Percentiles rank a stretch among this genome's conserved stretches.
phyloP scores from a whole-genome alignment of 1,140 invertebrate species.

The Wasmannia auropunctata region DNA sequence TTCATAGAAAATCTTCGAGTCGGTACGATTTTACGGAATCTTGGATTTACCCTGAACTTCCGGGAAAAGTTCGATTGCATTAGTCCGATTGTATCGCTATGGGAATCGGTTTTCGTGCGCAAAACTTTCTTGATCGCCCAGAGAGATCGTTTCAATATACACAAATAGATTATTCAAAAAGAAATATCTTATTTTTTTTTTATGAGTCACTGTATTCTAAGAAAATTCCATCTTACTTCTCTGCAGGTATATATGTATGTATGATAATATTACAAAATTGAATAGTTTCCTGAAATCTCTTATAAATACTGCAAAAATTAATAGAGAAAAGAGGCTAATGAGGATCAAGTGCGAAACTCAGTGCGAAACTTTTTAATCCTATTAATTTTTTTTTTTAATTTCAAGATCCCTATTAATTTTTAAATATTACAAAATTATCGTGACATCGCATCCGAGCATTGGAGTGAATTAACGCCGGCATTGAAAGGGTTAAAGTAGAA shows the following conservation, averaged over 20 bases:
- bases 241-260: too few relatives aligned
- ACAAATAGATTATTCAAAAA: neutral
- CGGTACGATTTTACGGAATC: constrained; percentile 40
- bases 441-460: neutral
- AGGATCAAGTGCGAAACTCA: too few relatives aligned
- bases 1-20: constrained; percentile 59
- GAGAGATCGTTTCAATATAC: neutral
- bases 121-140: neutral
- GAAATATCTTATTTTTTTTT: neutral
- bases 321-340: too few relatives aligned
- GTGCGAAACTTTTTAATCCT: too few relatives aligned
- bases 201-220: neutral
- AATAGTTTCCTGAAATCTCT: neutral
- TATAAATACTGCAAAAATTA: neutral
- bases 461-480: neutral
- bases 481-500: constrained; percentile 29
- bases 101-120: constrained; percentile 19
- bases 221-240: neutral
- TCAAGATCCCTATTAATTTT: too few relatives aligned
- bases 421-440: neutral
- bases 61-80: constrained; percentile 40
- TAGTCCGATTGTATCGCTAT: constrained; percentile 16
- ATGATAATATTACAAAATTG: neutral
- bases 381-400: too few relatives aligned
- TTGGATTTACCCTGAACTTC: constrained; percentile 13